Evolutionary conservation across 2,113 vertebrate genomes (phyloP).

Genomic region (Alosa alosa): DNA sequence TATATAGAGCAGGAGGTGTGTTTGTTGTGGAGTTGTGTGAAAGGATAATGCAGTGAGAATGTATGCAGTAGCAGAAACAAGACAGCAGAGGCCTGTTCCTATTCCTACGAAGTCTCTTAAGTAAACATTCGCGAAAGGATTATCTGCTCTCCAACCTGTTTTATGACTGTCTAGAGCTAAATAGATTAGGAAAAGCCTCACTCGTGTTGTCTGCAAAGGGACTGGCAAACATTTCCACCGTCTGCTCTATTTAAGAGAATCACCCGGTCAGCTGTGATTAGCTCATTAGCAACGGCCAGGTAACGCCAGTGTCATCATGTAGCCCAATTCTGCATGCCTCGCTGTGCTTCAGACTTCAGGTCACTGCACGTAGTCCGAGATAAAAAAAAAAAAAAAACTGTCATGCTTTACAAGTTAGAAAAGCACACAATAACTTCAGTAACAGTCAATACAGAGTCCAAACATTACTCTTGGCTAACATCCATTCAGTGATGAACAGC

Average conservation of each 20-base stretch:
- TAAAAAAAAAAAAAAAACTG: neutral
- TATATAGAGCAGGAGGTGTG: neutral
- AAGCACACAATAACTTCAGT: neutral
- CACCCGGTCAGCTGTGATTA: neutral
- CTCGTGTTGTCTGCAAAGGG: conserved; percentile 25
- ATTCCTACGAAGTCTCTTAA: conserved; percentile 11
- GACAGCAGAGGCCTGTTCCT: neutral
- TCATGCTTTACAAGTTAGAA: neutral
- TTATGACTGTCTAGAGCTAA: conserved; percentile 35
- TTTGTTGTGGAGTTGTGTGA: conserved; percentile 24
- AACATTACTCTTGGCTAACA: neutral
- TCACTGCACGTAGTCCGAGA: neutral
- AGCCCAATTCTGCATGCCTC: neutral
- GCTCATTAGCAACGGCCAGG: neutral
- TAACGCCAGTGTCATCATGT: neutral
- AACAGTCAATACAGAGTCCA: neutral
- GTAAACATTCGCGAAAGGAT: conserved; percentile 48
- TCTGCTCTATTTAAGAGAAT: conserved; percentile 36
- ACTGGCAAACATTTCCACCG: conserved; percentile 28
- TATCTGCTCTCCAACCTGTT: conserved; percentile 45
- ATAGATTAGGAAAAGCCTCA: conserved; percentile 49
- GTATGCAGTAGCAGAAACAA: neutral
- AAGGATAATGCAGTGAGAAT: conserved; percentile 26
- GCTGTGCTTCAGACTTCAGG: neutral
- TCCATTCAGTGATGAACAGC: conserved; percentile 2